A percentile compares a stretch with the other conserved stretches of the same genome.
These are phyloP conservation scores for Conchocele bisecta DNA, from an alignment of 2,888 invertebrate genomes.

Conservation along the genomic window DNA sequence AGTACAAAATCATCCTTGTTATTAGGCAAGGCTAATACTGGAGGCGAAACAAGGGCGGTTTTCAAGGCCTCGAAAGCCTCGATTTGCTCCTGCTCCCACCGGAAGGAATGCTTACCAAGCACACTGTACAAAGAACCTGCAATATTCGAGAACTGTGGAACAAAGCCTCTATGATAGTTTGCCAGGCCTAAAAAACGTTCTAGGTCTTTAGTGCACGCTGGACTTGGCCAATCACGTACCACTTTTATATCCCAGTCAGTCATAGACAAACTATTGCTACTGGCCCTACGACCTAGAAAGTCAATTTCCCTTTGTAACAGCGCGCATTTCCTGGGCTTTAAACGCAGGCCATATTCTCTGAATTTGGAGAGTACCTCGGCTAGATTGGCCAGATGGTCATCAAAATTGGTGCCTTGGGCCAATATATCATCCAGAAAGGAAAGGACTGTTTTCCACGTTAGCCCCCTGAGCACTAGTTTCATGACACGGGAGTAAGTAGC, in stretches of 20 bases:
- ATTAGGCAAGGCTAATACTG: slow-evolving; percentile 34
- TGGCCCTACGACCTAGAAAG: background rate
- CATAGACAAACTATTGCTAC: slow-evolving; percentile 4
- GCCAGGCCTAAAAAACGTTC: slow-evolving; percentile 30
- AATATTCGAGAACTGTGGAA: slow-evolving; percentile 14
- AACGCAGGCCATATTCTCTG: slow-evolving; percentile 29
- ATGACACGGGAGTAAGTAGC: slow-evolving; percentile 34
- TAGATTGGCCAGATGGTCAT: slow-evolving; percentile 38
- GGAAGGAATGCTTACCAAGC: slow-evolving; percentile 24
- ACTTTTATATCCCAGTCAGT: slow-evolving; percentile 9
- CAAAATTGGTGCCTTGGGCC: slow-evolving; percentile 45
- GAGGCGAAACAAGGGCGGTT: slow-evolving; percentile 9
- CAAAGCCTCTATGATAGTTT: slow-evolving; percentile 40
- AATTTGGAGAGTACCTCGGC: slow-evolving; percentile 34
- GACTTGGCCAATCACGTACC: slow-evolving; percentile 19
- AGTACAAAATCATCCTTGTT: slow-evolving; percentile 24
- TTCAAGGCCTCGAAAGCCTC: slow-evolving; percentile 12
- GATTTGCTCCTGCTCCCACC: slow-evolving; percentile 25
- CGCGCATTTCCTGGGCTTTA: slow-evolving; percentile 29
- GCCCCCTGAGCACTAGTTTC: slow-evolving; percentile 1
- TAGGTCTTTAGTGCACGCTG: background rate
- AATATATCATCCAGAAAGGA: slow-evolving; percentile 58
- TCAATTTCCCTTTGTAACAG: background rate
- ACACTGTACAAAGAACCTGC: slow-evolving; percentile 25
- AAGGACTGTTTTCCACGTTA: slow-evolving; percentile 23